Conservation (phyloP, 2,113 vertebrate species). For the Ornithorhynchus anatinus region DNA sequence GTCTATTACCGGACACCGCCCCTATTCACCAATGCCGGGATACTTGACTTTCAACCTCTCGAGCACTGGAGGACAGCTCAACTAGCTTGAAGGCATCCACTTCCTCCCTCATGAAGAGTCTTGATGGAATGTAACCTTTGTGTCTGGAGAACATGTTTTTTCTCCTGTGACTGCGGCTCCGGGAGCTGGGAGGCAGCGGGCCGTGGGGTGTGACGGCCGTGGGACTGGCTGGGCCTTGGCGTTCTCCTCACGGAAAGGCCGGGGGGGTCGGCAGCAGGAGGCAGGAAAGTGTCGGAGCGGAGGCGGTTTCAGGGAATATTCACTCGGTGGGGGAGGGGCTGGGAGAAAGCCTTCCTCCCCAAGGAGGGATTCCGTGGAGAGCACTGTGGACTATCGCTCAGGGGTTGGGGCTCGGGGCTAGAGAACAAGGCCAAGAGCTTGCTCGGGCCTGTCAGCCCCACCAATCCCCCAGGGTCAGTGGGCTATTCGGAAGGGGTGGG, state of each 20-base stretch:
- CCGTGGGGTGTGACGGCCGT: slow-evolving; percentile 48
- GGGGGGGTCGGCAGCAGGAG: too few relatives aligned
- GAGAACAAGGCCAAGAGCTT: too few relatives aligned
- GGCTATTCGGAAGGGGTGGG: too few relatives aligned
- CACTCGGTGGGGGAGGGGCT: too few relatives aligned
- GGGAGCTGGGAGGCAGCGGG: slow-evolving; percentile 54
- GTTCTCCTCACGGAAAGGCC: slow-evolving; percentile 14
- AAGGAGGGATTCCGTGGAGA: too few relatives aligned
- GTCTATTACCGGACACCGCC: not conserved
- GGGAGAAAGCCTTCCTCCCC: too few relatives aligned
- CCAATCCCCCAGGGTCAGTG: too few relatives aligned
- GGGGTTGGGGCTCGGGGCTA: too few relatives aligned
- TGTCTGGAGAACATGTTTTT: slow-evolving; percentile 46
- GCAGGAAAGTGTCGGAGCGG: too few relatives aligned
- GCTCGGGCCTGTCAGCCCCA: too few relatives aligned
- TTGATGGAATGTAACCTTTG: slow-evolving; percentile 40
- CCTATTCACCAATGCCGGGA: slow-evolving; percentile 33
- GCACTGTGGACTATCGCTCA: too few relatives aligned
- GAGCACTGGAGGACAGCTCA: slow-evolving; percentile 25
- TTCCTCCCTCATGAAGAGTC: slow-evolving; percentile 47
- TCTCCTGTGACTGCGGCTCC: slow-evolving; percentile 44
- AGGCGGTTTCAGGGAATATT: too few relatives aligned
- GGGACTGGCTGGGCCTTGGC: not conserved
- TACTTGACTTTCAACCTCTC: slow-evolving; percentile 41
- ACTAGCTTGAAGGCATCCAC: slow-evolving; percentile 36